phyloP scores from a whole-genome alignment of 2,113 vertebrate species.

The Choloepus hoffmanni region DNA sequence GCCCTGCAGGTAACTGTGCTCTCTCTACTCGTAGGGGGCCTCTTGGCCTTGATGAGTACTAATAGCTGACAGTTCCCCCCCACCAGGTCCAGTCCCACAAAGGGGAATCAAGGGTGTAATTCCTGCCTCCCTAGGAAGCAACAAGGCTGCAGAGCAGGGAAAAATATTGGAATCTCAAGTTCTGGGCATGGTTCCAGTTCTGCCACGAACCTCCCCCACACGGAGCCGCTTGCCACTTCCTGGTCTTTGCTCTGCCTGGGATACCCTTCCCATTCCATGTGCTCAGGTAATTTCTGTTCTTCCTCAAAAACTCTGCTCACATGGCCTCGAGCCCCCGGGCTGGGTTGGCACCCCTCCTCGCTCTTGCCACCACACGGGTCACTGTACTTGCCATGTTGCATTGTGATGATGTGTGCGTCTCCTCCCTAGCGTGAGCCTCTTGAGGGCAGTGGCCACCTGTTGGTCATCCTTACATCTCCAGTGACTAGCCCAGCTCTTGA shows the following conservation, averaged over 20 bases:
- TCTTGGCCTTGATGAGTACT: background rate
- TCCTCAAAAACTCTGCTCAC: background rate
- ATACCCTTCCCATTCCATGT: background rate
- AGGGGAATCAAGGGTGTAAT: background rate
- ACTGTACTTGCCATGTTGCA: accelerated
- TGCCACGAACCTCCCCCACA: accelerated
- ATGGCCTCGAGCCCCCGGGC: no score
- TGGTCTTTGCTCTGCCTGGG: background rate
- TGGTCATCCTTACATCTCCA: background rate
- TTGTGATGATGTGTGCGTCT: background rate
- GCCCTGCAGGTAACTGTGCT: background rate
- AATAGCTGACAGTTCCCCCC: no score
- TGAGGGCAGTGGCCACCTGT: background rate
- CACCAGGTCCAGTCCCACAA: no score
- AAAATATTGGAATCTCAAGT: background rate
- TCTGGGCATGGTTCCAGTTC: background rate
- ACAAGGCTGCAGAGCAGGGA: background rate
- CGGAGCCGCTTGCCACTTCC: background rate
- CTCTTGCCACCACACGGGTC: background rate
- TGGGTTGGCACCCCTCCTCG: no score
- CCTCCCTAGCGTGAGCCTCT: background rate
- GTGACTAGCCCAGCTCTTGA: background rate
- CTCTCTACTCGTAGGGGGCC: no score
- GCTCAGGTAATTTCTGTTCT: background rate
- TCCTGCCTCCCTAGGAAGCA: background rate